Percentiles rank a stretch among this genome's conserved stretches.
These are phyloP conservation scores for Smutsia temminckii DNA, from an alignment of 2,797 vertebrate genomes.

Conservation along the genomic window DNA sequence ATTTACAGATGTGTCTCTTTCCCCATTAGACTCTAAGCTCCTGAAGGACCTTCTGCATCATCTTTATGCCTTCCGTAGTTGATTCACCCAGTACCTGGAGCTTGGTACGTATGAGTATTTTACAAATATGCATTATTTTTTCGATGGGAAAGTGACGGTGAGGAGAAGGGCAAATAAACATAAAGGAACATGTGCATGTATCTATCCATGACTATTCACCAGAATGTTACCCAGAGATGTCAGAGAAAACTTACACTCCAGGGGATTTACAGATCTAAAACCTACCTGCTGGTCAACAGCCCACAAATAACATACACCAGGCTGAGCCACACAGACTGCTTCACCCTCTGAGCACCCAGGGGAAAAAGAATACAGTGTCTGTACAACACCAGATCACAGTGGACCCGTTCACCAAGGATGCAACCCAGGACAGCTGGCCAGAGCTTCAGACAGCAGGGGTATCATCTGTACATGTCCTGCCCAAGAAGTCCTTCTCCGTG, in stretches of 20 bases:
- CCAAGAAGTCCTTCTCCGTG: background rate
- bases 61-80: background rate
- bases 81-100: background rate
- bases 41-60: background rate
- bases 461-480: background rate
- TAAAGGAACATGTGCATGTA: background rate
- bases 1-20: background rate
- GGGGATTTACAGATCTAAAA: background rate
- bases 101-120: slow-evolving; percentile 34
- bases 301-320: background rate
- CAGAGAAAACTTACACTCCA: background rate
- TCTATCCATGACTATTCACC: background rate
- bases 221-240: background rate
- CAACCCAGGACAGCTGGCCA: background rate
- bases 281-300: background rate
- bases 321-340: background rate
- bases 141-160: background rate
- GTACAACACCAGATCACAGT: background rate
- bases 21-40: background rate
- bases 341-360: background rate
- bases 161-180: background rate
- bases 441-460: background rate
- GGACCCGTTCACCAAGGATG: background rate
- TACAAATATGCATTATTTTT: background rate
- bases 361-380: background rate